Conservation (phyloP, 2,113 vertebrate species). For the Motacilla alba region DNA sequence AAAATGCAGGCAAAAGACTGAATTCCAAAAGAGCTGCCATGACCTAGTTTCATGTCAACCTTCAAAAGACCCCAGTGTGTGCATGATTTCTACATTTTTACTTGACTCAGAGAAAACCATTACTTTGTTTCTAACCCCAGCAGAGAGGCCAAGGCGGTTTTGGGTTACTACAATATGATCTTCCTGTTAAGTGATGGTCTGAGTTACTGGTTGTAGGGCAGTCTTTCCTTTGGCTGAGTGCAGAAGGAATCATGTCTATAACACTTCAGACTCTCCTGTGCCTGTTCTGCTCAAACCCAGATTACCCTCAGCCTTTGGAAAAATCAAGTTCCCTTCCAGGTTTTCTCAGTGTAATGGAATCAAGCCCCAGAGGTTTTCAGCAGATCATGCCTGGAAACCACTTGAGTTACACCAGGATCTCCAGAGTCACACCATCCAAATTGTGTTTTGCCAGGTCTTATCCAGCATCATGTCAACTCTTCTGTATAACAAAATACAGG, state of each 20-base stretch:
- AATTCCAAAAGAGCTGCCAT: background rate
- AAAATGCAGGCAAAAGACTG: background rate
- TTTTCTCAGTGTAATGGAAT: background rate
- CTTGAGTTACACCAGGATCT: background rate
- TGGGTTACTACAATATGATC: background rate
- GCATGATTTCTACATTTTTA: background rate
- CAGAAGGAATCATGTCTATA: background rate
- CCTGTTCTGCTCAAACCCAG: background rate
- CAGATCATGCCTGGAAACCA: background rate
- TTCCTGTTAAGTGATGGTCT: background rate
- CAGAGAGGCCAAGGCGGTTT: background rate
- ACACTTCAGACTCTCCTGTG: background rate
- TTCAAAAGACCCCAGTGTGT: accelerated
- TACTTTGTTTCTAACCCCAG: background rate
- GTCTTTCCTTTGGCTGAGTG: background rate
- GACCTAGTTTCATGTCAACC: background rate
- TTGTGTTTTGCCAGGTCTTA: background rate
- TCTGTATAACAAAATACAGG: background rate
- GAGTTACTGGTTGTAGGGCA: background rate
- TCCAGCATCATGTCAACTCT: background rate
- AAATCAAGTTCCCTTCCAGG: background rate
- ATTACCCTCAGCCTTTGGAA: background rate
- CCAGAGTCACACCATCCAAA: background rate
- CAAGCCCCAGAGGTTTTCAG: background rate
- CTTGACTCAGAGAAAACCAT: background rate